phyloP scores from a whole-genome alignment of 2,113 vertebrate genomes.

The Microcebus griseorufus region DNA sequence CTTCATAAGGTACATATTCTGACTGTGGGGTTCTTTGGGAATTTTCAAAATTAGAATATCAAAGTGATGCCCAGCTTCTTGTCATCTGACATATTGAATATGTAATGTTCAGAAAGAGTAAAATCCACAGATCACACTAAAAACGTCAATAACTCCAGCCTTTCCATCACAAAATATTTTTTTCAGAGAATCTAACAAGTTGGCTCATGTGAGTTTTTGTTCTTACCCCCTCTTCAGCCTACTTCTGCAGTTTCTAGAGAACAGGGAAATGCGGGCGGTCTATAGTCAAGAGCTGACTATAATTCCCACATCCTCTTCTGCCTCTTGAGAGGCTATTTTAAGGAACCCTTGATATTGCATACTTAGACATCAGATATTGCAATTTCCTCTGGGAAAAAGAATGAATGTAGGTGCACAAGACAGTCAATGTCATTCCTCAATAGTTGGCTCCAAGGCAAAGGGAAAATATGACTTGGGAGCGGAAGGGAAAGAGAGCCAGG shows the following conservation, averaged over 20 bases:
- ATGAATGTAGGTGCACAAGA: background rate
- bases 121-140: background rate
- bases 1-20: background rate
- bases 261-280: background rate
- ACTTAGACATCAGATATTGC: constrained; percentile 5
- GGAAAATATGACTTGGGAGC: background rate
- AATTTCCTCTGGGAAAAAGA: constrained; percentile 43
- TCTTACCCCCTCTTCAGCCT: background rate
- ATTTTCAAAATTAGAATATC: background rate
- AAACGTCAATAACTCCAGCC: background rate
- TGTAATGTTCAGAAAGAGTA: background rate
- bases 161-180: background rate
- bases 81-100: background rate
- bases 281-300: background rate
- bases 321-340: constrained; percentile 45
- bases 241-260: background rate
- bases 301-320: constrained; percentile 41
- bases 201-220: background rate
- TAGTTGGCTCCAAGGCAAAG: background rate
- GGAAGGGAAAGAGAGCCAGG: background rate
- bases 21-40: background rate
- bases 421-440: background rate
- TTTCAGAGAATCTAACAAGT: background rate
- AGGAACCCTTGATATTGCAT: constrained; percentile 46
- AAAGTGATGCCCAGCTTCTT: background rate